Percentiles rank a stretch among this genome's conserved stretches.
Conservation (phyloP, 2,113 vertebrate genomes). For the Cebidichthys violaceus region DNA sequence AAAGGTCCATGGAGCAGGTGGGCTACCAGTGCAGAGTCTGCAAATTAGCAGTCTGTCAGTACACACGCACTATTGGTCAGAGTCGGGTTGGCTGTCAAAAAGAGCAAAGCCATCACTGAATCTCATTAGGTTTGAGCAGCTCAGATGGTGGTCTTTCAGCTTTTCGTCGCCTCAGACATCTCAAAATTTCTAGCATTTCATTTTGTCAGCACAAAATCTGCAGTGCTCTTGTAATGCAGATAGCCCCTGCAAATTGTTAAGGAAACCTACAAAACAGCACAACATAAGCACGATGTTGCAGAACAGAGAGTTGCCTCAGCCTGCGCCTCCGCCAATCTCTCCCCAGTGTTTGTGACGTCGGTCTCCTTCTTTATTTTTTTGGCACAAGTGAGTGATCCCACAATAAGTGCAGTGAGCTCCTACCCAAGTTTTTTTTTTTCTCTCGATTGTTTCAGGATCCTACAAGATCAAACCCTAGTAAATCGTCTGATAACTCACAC, state of each 20-base stretch:
- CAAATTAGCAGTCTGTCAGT: slow-evolving; percentile 36
- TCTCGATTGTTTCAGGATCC: slow-evolving; percentile 19
- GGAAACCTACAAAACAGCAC: slow-evolving; percentile 29
- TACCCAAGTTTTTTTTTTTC: slow-evolving; percentile 16
- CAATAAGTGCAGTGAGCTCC: slow-evolving; percentile 14
- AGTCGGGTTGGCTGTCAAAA: slow-evolving; percentile 25
- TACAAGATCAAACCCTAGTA: slow-evolving; percentile 6
- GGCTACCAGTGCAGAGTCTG: neutral
- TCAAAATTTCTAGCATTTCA: slow-evolving; percentile 53
- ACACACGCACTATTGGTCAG: neutral
- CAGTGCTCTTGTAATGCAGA: slow-evolving; percentile 46
- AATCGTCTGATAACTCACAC: slow-evolving; percentile 4
- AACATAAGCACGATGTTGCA: neutral
- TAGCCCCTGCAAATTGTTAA: slow-evolving; percentile 24
- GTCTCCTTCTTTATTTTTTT: slow-evolving; percentile 9
- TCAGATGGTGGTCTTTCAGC: slow-evolving; percentile 15
- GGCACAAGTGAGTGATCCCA: slow-evolving; percentile 5
- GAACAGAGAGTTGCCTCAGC: neutral
- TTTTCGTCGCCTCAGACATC: slow-evolving; percentile 15
- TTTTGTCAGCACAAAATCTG: slow-evolving; percentile 59
- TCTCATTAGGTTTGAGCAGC: slow-evolving; percentile 36
- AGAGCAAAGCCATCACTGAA: slow-evolving; percentile 38
- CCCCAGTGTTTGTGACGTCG: neutral
- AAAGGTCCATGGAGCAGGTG: neutral
- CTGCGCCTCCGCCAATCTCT: neutral